phyloP scores from a whole-genome alignment of 2,888 invertebrate genomes.

The Mactromeris polynyma region DNA sequence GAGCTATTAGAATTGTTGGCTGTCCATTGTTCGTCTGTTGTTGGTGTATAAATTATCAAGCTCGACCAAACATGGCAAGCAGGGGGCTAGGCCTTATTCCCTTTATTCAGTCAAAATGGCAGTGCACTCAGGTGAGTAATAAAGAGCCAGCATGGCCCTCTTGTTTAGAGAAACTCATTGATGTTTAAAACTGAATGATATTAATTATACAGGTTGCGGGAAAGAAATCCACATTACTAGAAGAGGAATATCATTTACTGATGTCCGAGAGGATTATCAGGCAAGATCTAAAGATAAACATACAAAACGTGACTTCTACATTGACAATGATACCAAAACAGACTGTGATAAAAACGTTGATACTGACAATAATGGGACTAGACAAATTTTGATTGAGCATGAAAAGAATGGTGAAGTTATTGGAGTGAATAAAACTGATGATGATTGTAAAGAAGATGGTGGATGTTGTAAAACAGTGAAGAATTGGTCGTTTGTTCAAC shows the following conservation, averaged over 20 bases:
- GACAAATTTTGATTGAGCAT: not conserved
- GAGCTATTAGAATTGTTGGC: no score
- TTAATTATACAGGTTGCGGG: constrained; percentile 34
- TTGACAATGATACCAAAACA: constrained; percentile 7
- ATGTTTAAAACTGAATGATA: no score
- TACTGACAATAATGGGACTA: not conserved
- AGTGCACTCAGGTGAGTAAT: no score
- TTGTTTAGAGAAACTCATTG: no score
- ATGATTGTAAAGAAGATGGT: constrained; percentile 17
- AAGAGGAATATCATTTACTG: constrained; percentile 56
- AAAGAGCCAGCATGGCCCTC: no score
- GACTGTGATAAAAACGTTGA: not conserved
- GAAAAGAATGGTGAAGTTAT: not conserved
- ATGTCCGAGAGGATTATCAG: constrained; percentile 26
- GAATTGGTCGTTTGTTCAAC: constrained; percentile 61
- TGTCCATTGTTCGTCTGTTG: no score
- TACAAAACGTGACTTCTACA: constrained; percentile 20
- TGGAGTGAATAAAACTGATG: not conserved
- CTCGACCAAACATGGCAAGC: no score
- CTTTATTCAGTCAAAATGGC: no score
- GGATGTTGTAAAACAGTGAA: constrained; percentile 48
- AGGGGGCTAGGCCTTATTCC: no score
- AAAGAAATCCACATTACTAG: constrained; percentile 62
- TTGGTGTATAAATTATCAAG: no score
- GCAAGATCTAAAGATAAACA: not conserved